phyloP scores from a whole-genome alignment of 2,113 vertebrate species.

The Trematocara unimaculatum region DNA sequence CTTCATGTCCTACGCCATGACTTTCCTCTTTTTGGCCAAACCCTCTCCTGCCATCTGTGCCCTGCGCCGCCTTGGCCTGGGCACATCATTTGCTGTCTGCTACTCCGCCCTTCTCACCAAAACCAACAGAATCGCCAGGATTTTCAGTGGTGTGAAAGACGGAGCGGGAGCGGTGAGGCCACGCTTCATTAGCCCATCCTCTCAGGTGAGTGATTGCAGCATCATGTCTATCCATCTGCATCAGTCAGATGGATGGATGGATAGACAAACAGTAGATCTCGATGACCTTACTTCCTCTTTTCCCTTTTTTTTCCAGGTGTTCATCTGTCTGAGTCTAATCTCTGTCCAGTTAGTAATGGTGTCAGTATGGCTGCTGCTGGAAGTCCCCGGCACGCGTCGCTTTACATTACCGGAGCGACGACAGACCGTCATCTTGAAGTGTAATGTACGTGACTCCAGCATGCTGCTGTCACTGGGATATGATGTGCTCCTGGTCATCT shows the following conservation, averaged over 20 bases:
- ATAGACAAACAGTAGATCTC: neutral
- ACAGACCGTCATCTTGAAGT: constrained; percentile 96
- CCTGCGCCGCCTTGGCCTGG: constrained; percentile 86
- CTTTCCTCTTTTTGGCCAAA: constrained; percentile 97
- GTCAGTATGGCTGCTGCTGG: constrained; percentile 91
- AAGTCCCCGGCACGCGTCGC: constrained; percentile 87
- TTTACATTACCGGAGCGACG: constrained; percentile 89
- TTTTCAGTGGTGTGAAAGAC: constrained; percentile 93
- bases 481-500: constrained; percentile 91
- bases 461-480: constrained; percentile 96
- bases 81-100: constrained; percentile 94
- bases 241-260: neutral
- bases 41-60: constrained; percentile 92
- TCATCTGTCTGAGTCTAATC: constrained; percentile 94
- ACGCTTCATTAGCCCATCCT: constrained; percentile 95
- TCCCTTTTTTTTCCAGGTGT: constrained; percentile 54
- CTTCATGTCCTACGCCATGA: constrained; percentile 94
- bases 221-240: neutral
- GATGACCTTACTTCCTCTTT: neutral
- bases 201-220: constrained; percentile 78
- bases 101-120: constrained; percentile 97
- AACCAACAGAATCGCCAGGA: constrained; percentile 96
- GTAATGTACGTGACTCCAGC: constrained; percentile 95
- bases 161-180: constrained; percentile 84
- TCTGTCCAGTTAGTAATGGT: constrained; percentile 92